These are phyloP conservation scores for Dunckerocampus dactyliophorus DNA, from an alignment of 2,113 vertebrate species.

Conservation along the genomic window DNA sequence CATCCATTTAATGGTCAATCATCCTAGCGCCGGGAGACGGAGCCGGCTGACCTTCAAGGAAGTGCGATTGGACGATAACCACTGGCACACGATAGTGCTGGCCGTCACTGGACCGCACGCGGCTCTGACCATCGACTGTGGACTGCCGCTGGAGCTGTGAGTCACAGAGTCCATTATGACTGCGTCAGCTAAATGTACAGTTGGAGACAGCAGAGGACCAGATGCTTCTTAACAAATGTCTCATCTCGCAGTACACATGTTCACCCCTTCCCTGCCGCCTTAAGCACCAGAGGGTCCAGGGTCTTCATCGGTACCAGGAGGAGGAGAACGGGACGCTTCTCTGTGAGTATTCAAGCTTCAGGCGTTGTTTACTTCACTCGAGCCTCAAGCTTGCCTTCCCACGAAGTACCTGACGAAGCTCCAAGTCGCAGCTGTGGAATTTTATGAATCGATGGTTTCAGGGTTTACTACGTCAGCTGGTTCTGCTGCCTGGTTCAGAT, in stretches of 20 bases:
- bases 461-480: conserved; percentile 91
- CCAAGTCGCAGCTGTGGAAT: neutral
- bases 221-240: conserved; percentile 14
- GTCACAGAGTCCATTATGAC: conserved; percentile 33
- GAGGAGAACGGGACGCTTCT: conserved; percentile 80
- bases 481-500: conserved; percentile 89
- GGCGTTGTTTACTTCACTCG: neutral
- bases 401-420: too few relatives aligned
- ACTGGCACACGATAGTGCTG: conserved; percentile 87
- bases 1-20: conserved; percentile 75
- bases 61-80: conserved; percentile 71
- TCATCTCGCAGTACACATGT: conserved; percentile 71
- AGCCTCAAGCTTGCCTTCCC: neutral
- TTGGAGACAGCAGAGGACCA: neutral
- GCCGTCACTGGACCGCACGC: conserved; percentile 77
- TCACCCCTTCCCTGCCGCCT: conserved; percentile 73
- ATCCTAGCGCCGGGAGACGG: conserved; percentile 57
- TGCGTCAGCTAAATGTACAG: neutral
- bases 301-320: conserved; percentile 85
- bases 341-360: conserved; percentile 66
- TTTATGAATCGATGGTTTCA: conserved; percentile 50
- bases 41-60: conserved; percentile 75
- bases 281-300: conserved; percentile 75
- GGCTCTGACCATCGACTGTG: conserved; percentile 84
- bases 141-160: conserved; percentile 81